Conservation (phyloP, 2,888 invertebrate species). For the Ectemnius lituratus region DNA sequence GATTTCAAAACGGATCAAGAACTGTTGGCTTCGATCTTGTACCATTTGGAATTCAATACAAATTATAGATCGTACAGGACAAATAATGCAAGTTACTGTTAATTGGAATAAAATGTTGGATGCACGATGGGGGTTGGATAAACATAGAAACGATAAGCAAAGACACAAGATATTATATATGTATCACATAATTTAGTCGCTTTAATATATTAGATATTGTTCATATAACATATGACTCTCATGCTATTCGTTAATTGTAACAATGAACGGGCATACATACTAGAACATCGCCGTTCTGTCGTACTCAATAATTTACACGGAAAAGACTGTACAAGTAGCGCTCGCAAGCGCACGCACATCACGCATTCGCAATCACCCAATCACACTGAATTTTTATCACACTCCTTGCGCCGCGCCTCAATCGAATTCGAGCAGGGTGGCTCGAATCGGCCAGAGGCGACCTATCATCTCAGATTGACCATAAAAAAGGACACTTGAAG, state of each 20-base stretch:
- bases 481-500: constrained; percentile 46
- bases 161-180: constrained; percentile 18
- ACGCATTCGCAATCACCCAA: constrained; percentile 23
- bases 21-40: too few species aligned
- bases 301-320: constrained; percentile 65
- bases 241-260: constrained; percentile 61
- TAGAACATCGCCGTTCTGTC: constrained; percentile 39
- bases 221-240: constrained; percentile 68
- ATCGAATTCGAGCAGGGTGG: neutral
- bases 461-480: constrained; percentile 32
- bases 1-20: neutral
- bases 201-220: constrained; percentile 72
- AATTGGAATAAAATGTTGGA: too few species aligned
- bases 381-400: constrained; percentile 43
- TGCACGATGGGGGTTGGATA: neutral
- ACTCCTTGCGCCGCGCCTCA: constrained; percentile 28
- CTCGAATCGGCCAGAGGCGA: constrained; percentile 27
- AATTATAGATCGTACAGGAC: too few species aligned
- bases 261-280: constrained; percentile 53
- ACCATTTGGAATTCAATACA: too few species aligned
- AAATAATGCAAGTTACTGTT: too few species aligned
- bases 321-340: constrained; percentile 51
- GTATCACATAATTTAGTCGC: constrained; percentile 65
- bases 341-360: constrained; percentile 21
- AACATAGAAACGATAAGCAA: neutral